Conservation (phyloP, 2,888 invertebrate genomes). For the Reticulitermes lucifugus region DNA sequence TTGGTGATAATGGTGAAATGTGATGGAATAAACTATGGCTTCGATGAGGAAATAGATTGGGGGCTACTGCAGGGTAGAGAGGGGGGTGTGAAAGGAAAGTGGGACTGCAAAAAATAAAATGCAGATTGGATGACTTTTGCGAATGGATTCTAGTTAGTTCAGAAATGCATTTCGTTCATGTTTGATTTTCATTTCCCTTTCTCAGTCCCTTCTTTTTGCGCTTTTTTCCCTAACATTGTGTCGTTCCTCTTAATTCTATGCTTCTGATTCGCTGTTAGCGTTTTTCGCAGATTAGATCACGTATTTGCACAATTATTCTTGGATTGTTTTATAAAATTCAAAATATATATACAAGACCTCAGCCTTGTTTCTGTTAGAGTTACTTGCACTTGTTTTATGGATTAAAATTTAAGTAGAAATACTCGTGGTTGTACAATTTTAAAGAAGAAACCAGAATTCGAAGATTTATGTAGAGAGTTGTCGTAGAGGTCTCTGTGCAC, state of each 20-base stretch:
- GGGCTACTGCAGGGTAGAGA: neutral
- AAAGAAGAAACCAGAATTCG: too few relatives aligned
- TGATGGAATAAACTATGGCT: slow-evolving; percentile 3
- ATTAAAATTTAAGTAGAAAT: too few relatives aligned
- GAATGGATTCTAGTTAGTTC: slow-evolving; percentile 3
- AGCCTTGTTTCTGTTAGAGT: too few relatives aligned
- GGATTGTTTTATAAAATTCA: too few relatives aligned
- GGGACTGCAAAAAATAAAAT: neutral
- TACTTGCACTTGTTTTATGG: too few relatives aligned
- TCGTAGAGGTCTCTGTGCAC: too few relatives aligned
- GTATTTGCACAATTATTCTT: too few relatives aligned
- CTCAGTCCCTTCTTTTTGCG: neutral
- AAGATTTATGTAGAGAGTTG: too few relatives aligned
- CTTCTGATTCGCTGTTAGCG: neutral
- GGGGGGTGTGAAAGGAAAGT: neutral
- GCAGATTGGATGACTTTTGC: slow-evolving; percentile 27
- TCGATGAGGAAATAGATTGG: slow-evolving; percentile 9
- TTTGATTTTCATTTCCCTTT: slow-evolving; percentile 1
- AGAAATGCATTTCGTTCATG: slow-evolving; percentile 24
- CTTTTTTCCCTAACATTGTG: neutral
- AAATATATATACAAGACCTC: too few relatives aligned
- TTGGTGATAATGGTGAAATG: slow-evolving; percentile 31
- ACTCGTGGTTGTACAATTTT: too few relatives aligned
- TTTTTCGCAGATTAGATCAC: neutral
- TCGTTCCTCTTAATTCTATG: neutral